Conservation (phyloP, 2,888 invertebrate species). For the Brachynemurus nebulosus region DNA sequence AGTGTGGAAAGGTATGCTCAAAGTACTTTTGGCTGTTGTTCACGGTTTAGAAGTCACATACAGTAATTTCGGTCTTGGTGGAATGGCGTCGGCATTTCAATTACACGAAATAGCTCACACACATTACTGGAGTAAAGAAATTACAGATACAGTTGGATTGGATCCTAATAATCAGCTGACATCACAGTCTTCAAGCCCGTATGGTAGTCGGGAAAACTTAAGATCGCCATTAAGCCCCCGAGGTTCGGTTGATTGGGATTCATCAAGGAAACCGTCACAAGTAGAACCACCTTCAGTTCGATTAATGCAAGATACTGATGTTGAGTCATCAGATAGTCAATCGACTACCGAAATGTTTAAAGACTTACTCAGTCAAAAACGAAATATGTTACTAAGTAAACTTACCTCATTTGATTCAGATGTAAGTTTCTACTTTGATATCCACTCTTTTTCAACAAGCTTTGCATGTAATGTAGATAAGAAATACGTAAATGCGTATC, state of each 20-base stretch:
- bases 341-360: slow-evolving; percentile 86
- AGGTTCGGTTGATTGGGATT: slow-evolving; percentile 36
- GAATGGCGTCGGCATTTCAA: slow-evolving; percentile 95
- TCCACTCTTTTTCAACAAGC: too few relatives aligned
- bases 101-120: slow-evolving; percentile 97
- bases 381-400: slow-evolving; percentile 73
- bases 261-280: slow-evolving; percentile 53
- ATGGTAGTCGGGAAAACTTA: slow-evolving; percentile 52
- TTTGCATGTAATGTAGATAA: too few relatives aligned
- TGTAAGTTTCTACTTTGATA: too few relatives aligned
- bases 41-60: slow-evolving; percentile 86
- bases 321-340: slow-evolving; percentile 50
- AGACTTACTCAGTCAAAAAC: slow-evolving; percentile 86
- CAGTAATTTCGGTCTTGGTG: slow-evolving; percentile 86
- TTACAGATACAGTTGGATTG: slow-evolving; percentile 39
- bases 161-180: slow-evolving; percentile 21
- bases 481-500: too few relatives aligned
- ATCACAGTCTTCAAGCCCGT: slow-evolving; percentile 41
- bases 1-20: slow-evolving; percentile 94
- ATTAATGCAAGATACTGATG: slow-evolving; percentile 41
- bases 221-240: slow-evolving; percentile 49
- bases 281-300: slow-evolving; percentile 49
- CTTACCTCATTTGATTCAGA: slow-evolving; percentile 84
- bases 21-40: slow-evolving; percentile 77
- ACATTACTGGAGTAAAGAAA: slow-evolving; percentile 89